Percentiles rank a stretch among this genome's conserved stretches.
Evolutionary conservation across 2,888 invertebrate genomes (phyloP).

Genomic region (Ochropleura leucogaster): DNA sequence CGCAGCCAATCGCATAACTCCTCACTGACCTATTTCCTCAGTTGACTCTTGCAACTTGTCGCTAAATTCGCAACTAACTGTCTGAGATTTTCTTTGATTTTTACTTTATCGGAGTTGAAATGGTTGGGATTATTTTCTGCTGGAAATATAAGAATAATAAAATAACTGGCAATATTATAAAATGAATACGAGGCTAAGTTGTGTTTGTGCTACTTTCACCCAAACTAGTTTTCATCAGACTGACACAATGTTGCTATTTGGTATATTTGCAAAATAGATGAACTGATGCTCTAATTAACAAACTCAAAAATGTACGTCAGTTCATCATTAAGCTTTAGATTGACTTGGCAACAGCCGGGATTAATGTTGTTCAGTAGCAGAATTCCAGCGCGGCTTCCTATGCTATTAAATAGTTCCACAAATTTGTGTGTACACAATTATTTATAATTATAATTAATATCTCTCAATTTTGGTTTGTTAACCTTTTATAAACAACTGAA

Average conservation of each 20-base stretch:
- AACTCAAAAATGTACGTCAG: background rate
- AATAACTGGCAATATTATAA: background rate
- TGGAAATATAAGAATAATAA: background rate
- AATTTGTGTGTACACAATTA: conserved; percentile 16
- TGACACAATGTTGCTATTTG: background rate
- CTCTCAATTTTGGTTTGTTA: conserved; percentile 12
- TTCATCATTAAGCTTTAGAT: conserved; percentile 1
- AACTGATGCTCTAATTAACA: background rate
- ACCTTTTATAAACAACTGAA: conserved; percentile 13
- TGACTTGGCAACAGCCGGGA: background rate
- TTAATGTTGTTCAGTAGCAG: conserved; percentile 11
- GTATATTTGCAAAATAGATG: background rate
- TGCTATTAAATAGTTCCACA: conserved; percentile 17
- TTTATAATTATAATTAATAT: conserved; percentile 7
- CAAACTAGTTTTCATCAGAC: background rate
- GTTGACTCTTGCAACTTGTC: conserved; percentile 45
- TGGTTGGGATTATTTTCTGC: conserved; percentile 8
- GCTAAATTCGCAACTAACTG: conserved; percentile 32
- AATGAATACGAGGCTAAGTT: background rate
- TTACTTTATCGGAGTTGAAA: conserved; percentile 10
- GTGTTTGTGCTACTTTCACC: background rate
- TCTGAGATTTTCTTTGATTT: conserved; percentile 41
- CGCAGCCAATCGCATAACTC: conserved; percentile 48
- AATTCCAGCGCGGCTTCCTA: conserved; percentile 7
- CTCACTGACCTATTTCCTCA: conserved; percentile 49